Percentiles rank a stretch among this genome's conserved stretches.
These are phyloP conservation scores for Cotesia typhae DNA, from an alignment of 1,140 invertebrate species.

Conservation along the genomic window DNA sequence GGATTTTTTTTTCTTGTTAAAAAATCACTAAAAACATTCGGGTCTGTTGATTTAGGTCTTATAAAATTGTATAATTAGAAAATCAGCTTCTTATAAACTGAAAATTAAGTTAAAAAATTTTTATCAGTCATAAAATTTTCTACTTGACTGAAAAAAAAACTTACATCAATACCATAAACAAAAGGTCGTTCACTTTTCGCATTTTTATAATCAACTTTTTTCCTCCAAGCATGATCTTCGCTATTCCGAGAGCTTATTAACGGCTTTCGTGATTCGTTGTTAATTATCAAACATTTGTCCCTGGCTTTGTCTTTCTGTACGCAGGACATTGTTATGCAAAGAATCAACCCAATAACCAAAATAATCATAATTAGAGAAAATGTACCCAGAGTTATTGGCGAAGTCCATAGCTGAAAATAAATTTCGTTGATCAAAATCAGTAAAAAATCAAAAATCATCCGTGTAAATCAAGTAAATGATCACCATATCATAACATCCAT, in stretches of 20 bases:
- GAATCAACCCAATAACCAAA: conserved; percentile 41
- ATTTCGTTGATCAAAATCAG: neutral
- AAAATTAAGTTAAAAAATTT: conserved; percentile 18
- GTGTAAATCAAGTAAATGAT: no score
- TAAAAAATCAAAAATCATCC: no score
- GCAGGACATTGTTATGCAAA: conserved; percentile 41
- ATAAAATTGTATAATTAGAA: no score
- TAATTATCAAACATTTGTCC: neutral
- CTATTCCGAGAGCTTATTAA: neutral
- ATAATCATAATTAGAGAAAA: conserved; percentile 37
- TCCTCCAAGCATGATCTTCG: neutral
- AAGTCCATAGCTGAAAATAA: conserved; percentile 47
- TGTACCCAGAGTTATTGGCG: conserved; percentile 40
- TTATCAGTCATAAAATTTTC: neutral
- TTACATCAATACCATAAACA: conserved; percentile 32
- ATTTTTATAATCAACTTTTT: conserved; percentile 14
- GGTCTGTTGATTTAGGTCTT: no score
- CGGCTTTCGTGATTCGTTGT: neutral
- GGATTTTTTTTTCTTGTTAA: no score
- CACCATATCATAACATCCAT: conserved; percentile 56
- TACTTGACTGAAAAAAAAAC: neutral
- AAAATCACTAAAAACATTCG: no score
- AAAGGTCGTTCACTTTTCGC: conserved; percentile 27
- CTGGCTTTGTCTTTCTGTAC: conserved; percentile 30
- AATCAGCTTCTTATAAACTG: no score